phyloP scores from a whole-genome alignment of 2,113 vertebrate species.

The Argyrosomus japonicus region DNA sequence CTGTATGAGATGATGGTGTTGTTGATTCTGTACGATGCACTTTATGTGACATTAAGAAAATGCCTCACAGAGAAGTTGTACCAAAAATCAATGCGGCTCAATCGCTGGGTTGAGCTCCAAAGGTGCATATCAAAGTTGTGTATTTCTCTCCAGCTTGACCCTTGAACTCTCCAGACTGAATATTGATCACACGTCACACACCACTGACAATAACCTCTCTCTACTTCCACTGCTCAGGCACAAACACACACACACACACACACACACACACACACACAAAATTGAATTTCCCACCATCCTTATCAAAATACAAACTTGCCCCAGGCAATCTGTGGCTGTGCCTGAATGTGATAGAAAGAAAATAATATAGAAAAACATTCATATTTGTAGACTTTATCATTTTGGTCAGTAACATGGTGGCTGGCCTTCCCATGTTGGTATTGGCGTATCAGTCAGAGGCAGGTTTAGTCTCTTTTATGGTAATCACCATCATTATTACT shows the following conservation, averaged over 20 bases:
- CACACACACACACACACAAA: conserved; percentile 16
- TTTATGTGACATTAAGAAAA: conserved; percentile 59
- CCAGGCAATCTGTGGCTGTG: conserved; percentile 38
- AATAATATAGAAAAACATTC: conserved; percentile 59
- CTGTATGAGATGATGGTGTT: background rate
- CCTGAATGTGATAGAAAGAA: conserved; percentile 36
- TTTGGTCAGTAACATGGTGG: conserved; percentile 6
- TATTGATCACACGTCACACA: conserved; percentile 51
- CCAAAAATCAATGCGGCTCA: conserved; percentile 39
- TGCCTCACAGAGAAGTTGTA: background rate
- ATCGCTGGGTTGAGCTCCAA: conserved; percentile 17
- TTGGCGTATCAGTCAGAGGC: conserved; percentile 49
- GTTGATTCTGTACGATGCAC: conserved; percentile 11
- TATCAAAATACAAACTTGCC: conserved; percentile 52
- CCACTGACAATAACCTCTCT: conserved; percentile 36
- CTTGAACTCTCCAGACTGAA: conserved; percentile 42
- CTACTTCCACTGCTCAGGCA: background rate
- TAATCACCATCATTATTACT: conserved; percentile 61
- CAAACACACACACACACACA: background rate
- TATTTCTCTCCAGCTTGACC: conserved; percentile 40
- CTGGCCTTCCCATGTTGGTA: conserved; percentile 32
- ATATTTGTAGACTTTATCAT: conserved; percentile 53
- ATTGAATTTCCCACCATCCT: conserved; percentile 54
- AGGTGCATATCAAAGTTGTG: conserved; percentile 29
- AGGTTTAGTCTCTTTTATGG: conserved; percentile 51